Base-by-base conservation (phyloP, 1,140 invertebrate genomes). In the Bradynema listronoti region DNA sequence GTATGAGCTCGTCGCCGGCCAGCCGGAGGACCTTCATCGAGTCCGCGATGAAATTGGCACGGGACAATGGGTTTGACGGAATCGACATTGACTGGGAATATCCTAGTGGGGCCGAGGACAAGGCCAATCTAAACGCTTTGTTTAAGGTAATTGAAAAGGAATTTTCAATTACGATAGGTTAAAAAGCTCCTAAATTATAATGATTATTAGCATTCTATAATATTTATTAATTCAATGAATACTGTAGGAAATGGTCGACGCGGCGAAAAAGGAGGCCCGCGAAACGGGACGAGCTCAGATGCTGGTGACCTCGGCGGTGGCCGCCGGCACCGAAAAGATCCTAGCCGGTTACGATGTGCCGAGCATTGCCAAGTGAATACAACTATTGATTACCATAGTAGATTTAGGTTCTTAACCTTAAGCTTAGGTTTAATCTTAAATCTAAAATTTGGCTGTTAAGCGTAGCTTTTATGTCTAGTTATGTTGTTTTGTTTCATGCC, bases 11-110 rank as follows among this genome's bases (percentile, higher is more conserved):
- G 11, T 65, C 66, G 9, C n/a, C 50, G 3, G 19, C 34, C 9
- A 63, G 33, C 22, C 58, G 74, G 33, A 36, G 52, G 33, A 73
- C 47, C 9, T 76, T 76, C 66, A 78, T 76, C 33, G 45, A 71
- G 22, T 78, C 74, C 16, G 60, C 76, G 25, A 76, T 76, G 36
- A 30, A 54, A n/a, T 76, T 75, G 51, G 73, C 76, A 3, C 41
- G 72, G 22, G 45, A 65, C 19, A 64, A 69, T 52, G 64, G 59
- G 19, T 79, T 79, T 58, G 74, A 80, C 47, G 73, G 75, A 19
- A 81, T 95, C 30, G 91, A 95, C 74, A 85, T 94, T 62, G 90
- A 95, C 82, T 95, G 91, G 91, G 89, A 91, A 78, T 91, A 89
- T 77, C 89, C 89, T 11, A 83, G 81, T 1, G 80, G 83, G 43